phyloP scores from a whole-genome alignment of 1,140 invertebrate species.

The Acromyrmex echinatior region DNA sequence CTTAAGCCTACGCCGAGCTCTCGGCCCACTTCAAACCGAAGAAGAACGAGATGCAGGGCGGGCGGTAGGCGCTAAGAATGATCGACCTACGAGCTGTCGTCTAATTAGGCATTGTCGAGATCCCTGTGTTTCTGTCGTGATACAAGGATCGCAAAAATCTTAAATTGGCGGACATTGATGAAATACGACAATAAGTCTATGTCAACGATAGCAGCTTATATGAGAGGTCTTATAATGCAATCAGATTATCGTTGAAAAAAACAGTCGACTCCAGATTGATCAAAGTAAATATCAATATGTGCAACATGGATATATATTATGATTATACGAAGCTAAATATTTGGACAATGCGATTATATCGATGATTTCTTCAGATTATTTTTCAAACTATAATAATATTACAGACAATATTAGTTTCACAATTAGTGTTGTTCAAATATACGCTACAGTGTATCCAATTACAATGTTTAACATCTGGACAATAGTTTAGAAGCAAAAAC shows the following conservation, averaged over 20 bases:
- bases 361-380: too few relatives aligned
- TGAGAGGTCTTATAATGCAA: neutral
- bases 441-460: too few relatives aligned
- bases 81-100: conserved; percentile 73
- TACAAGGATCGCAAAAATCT: conserved; percentile 22
- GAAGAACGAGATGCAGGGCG: conserved; percentile 65
- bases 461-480: too few relatives aligned
- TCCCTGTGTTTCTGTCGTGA: conserved; percentile 49
- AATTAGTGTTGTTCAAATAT: too few relatives aligned
- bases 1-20: conserved; percentile 71
- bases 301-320: neutral
- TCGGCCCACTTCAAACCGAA: conserved; percentile 67
- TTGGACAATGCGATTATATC: too few relatives aligned
- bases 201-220: neutral
- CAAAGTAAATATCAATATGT: neutral
- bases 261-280: neutral
- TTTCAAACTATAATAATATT: too few relatives aligned
- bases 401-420: too few relatives aligned
- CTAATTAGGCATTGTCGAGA: conserved; percentile 77
- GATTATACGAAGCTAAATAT: too few relatives aligned
- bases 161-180: conserved; percentile 19
- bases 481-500: too few relatives aligned
- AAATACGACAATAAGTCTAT: neutral
- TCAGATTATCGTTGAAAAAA: conserved; percentile 10
- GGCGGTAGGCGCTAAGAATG: conserved; percentile 72